phyloP scores from a whole-genome alignment of 2,113 vertebrate species.

The Regulus satrapa region DNA sequence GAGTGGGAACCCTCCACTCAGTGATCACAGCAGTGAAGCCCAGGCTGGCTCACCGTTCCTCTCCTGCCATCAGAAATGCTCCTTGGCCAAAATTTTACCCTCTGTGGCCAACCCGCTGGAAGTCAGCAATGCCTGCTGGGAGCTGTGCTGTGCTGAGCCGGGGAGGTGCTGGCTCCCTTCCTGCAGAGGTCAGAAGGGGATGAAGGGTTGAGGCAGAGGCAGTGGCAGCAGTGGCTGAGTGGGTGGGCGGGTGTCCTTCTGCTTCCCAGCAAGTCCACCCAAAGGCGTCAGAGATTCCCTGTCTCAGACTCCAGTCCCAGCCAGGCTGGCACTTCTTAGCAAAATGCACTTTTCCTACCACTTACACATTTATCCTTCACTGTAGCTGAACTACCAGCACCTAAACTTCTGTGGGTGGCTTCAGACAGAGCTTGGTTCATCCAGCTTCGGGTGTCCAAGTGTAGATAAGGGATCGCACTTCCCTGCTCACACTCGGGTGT shows the following conservation, averaged over 20 bases:
- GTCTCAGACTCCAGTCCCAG: neutral
- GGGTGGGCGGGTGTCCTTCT: neutral
- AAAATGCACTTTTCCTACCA: rapidly evolving
- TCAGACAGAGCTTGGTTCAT: neutral
- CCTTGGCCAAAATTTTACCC: neutral
- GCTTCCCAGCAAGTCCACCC: neutral
- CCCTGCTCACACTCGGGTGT: rapidly evolving
- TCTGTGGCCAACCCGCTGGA: conserved; percentile 1
- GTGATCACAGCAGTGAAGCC: neutral
- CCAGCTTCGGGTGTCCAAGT: neutral
- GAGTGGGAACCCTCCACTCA: neutral
- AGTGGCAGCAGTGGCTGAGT: neutral
- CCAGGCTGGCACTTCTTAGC: neutral
- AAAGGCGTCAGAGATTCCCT: neutral
- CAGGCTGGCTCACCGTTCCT: neutral
- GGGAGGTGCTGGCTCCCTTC: neutral
- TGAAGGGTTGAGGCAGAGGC: neutral
- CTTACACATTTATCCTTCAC: neutral
- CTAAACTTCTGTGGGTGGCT: neutral
- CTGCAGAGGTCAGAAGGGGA: neutral
- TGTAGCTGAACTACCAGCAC: neutral
- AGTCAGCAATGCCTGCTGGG: neutral
- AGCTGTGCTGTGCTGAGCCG: neutral
- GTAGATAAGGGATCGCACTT: neutral
- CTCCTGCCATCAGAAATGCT: neutral